Conservation (phyloP, 37 sponge, comb jelly and placozoan genomes). For the Ephydatia muelleri region DNA sequence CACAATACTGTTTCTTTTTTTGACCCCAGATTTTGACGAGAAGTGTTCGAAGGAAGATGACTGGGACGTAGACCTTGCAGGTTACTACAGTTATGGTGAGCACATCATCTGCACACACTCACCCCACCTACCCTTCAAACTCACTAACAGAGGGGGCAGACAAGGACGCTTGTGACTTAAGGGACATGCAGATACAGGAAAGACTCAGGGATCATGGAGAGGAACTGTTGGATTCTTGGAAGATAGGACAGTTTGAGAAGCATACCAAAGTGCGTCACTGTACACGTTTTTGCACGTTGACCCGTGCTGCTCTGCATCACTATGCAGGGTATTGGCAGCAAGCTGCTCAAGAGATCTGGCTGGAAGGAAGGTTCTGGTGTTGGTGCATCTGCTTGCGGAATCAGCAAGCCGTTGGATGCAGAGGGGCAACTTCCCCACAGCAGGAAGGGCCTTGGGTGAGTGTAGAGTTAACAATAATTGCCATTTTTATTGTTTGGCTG, state of each 20-base stretch:
- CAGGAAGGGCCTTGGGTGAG: constrained; percentile 91
- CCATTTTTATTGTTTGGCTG: no score
- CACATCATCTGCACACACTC: background rate
- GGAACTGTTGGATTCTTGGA: constrained; percentile 26
- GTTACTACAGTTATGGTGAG: constrained; percentile 72
- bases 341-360: constrained; percentile 71
- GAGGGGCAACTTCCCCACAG: constrained; percentile 73
- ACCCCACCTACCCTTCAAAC: background rate
- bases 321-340: constrained; percentile 82
- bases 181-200: constrained; percentile 58
- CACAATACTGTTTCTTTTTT: background rate
- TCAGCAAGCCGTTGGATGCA: constrained; percentile 68
- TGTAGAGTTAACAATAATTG: background rate
- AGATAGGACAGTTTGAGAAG: constrained; percentile 59
- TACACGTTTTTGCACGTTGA: background rate
- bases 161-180: constrained; percentile 76
- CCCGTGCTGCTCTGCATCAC: background rate
- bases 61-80: constrained; percentile 88
- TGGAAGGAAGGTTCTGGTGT: constrained; percentile 88
- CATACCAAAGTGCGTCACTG: constrained; percentile 71
- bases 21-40: constrained; percentile 72
- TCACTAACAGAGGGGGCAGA: constrained; percentile 52
- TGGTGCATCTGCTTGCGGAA: constrained; percentile 51
- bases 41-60: constrained; percentile 83
- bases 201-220: constrained; percentile 60